Evolutionary conservation across 2,797 vertebrate genomes (phyloP).

Genomic region (Dendrocincla tyrannina): DNA sequence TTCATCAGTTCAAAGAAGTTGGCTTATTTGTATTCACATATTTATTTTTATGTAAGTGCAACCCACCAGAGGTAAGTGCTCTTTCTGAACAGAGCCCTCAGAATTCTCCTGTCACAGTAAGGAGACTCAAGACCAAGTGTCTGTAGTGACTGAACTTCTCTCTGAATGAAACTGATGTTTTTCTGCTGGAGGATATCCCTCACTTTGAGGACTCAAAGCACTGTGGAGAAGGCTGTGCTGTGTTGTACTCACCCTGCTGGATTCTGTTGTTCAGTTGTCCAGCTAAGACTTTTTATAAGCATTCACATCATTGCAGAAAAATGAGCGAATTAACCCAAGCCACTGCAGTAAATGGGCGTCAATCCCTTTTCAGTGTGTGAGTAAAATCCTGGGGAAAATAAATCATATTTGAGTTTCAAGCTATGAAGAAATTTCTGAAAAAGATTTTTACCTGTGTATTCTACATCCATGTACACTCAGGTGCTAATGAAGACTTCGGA

Average conservation of each 20-base stretch:
- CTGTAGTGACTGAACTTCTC: not conserved
- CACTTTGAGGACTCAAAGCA: not conserved
- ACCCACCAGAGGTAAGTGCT: not conserved
- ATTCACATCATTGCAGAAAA: not conserved
- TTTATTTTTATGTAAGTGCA: slow-evolving; percentile 17
- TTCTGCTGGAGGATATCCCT: not conserved
- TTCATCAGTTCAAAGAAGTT: not conserved
- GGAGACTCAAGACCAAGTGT: not conserved
- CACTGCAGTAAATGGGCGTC: not conserved
- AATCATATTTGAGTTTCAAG: not conserved
- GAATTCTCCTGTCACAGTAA: not conserved
- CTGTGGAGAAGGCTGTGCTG: not conserved
- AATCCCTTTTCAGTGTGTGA: not conserved
- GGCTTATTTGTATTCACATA: not conserved
- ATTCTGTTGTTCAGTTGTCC: not conserved
- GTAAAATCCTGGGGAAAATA: not conserved
- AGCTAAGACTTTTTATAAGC: not conserved
- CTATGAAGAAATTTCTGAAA: not conserved
- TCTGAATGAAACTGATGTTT: not conserved
- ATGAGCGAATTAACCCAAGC: not conserved
- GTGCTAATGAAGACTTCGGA: not conserved
- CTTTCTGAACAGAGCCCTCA: not conserved
- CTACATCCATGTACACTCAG: not conserved
- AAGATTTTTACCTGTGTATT: not conserved
- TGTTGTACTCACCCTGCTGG: not conserved